Conservation (phyloP, 2,888 invertebrate genomes). For the Gerris lacustris region DNA sequence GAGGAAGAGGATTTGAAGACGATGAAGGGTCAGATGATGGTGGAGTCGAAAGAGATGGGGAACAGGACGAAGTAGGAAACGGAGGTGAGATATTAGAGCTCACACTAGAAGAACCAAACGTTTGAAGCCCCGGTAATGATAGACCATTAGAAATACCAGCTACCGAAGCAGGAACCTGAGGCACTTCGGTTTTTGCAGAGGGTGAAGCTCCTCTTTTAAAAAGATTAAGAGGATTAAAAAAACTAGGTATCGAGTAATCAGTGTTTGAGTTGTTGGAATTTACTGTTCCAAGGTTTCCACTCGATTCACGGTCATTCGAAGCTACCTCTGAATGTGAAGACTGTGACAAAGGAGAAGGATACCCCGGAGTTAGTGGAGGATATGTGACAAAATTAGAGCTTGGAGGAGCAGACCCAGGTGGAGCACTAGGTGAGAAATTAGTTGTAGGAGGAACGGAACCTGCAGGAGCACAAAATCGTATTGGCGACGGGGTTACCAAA, state of each 20-base stretch:
- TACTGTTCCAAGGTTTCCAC: not conserved
- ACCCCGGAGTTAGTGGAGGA: conserved; percentile 12
- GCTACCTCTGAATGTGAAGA: not conserved
- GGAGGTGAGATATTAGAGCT: not conserved
- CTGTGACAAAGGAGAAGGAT: conserved; percentile 10
- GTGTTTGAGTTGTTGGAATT: not conserved
- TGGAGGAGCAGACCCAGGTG: conserved; percentile 16
- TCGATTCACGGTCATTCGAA: no score
- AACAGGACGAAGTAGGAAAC: not conserved
- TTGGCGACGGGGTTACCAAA: conserved; percentile 24
- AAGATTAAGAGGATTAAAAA: not conserved
- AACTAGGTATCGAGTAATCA: not conserved
- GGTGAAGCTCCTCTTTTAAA: conserved; percentile 1
- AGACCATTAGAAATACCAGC: no score
- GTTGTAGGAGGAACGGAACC: conserved; percentile 24
- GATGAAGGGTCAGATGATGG: not conserved
- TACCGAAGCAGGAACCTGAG: not conserved
- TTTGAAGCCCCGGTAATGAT: not conserved
- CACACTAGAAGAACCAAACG: not conserved
- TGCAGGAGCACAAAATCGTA: conserved; percentile 21
- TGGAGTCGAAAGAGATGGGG: not conserved
- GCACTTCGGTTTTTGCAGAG: not conserved
- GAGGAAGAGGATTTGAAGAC: not conserved
- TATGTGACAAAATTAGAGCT: conserved; percentile 15
- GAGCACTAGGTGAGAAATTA: conserved; percentile 19